A percentile compares a stretch with the other conserved stretches of the same genome.
Conservation (phyloP, 1,140 invertebrate genomes). For the Drosophila lacteicornis region DNA sequence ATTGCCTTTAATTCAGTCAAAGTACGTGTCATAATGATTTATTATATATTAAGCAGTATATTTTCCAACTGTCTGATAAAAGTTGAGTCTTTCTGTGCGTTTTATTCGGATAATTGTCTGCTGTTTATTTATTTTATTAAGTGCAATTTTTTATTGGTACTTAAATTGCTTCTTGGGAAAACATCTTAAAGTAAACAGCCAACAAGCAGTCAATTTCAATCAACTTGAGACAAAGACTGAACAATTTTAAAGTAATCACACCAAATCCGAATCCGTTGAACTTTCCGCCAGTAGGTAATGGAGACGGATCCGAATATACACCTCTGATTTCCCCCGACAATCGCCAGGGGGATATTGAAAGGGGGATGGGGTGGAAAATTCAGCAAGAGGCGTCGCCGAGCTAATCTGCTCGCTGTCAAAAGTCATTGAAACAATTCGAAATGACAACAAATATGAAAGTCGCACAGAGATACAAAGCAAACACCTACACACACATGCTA, state of each 20-base stretch:
- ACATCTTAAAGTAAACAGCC: background rate
- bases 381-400: conserved; percentile 64
- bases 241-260: conserved; percentile 33
- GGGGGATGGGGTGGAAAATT: conserved; percentile 7
- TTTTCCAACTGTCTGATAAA: background rate
- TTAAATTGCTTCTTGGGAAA: no score
- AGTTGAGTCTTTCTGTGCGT: background rate
- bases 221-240: background rate
- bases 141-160: no score
- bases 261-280: conserved; percentile 12
- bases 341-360: conserved; percentile 2
- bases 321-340: conserved; percentile 66
- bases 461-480: conserved; percentile 62
- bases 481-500: conserved; percentile 27
- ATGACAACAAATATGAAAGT: conserved; percentile 79
- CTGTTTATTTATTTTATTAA: background rate
- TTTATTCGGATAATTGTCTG: background rate
- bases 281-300: conserved; percentile 13
- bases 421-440: conserved; percentile 80
- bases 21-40: background rate
- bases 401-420: conserved; percentile 79
- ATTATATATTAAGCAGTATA: background rate
- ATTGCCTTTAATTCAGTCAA: background rate
- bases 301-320: conserved; percentile 22
- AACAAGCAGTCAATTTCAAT: conserved; percentile 16